phyloP scores from a whole-genome alignment of 2,113 vertebrate genomes.

The Eonycteris spelaea region DNA sequence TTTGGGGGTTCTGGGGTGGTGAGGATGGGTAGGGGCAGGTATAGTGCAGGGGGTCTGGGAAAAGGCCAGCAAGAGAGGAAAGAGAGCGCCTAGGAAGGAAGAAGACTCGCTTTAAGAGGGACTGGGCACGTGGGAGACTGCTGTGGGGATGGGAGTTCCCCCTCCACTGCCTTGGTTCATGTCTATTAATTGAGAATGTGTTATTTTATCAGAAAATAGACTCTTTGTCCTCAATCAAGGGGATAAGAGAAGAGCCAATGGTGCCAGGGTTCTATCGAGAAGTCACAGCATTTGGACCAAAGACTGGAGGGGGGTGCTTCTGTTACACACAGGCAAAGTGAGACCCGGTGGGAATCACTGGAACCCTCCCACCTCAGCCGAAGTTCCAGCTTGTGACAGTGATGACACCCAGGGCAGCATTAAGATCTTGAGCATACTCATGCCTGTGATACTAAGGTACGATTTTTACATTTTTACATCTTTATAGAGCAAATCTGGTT shows the following conservation, averaged over 20 bases:
- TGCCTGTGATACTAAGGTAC: rapidly evolving
- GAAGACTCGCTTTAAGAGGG: rapidly evolving
- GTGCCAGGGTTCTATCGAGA: not conserved
- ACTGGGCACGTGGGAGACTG: rapidly evolving
- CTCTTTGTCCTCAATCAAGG: not conserved
- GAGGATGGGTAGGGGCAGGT: rapidly evolving
- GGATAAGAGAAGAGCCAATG: not conserved
- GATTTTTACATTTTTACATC: not conserved
- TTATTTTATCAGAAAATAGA: rapidly evolving
- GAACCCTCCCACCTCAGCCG: rapidly evolving
- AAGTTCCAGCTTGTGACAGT: rapidly evolving
- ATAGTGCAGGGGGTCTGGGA: not conserved
- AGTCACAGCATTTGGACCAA: not conserved
- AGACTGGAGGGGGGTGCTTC: not conserved
- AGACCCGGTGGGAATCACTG: rapidly evolving
- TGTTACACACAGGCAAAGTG: not conserved
- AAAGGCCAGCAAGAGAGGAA: not conserved
- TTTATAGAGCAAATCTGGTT: not conserved
- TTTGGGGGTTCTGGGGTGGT: not conserved
- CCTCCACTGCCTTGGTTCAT: not conserved
- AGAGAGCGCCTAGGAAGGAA: rapidly evolving
- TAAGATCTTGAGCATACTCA: rapidly evolving
- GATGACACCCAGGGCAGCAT: rapidly evolving
- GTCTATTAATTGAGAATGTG: not conserved
- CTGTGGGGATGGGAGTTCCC: not conserved